Percentiles rank a stretch among this genome's conserved stretches.
Evolutionary conservation across 37 sponge, comb jelly and placozoan species (phyloP).

Genomic region (Chondrosia reniformis): DNA sequence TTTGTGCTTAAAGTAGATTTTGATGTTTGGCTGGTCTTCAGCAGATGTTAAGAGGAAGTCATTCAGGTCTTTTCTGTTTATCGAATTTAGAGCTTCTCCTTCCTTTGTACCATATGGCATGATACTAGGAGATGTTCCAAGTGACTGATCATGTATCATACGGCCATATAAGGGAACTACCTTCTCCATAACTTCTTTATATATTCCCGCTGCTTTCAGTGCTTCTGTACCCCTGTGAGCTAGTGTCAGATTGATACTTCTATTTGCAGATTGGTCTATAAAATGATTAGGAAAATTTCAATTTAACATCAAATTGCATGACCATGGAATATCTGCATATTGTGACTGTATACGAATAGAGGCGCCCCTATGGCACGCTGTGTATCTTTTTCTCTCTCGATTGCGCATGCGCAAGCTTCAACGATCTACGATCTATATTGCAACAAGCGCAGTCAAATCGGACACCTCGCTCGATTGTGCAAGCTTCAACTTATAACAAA

Average conservation of each 20-base stretch:
- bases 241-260: constrained; percentile 86
- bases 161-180: constrained; percentile 79
- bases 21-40: constrained; percentile 37
- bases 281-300: not conserved
- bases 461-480: too few relatives aligned
- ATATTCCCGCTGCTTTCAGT: constrained; percentile 54
- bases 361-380: too few relatives aligned
- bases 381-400: too few relatives aligned
- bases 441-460: too few relatives aligned
- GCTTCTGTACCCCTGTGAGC: constrained; percentile 72
- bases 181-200: constrained; percentile 44
- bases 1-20: constrained; percentile 58
- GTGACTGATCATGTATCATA: constrained; percentile 68
- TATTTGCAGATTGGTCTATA: not conserved
- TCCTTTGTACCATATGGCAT: constrained; percentile 43
- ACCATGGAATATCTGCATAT: too few relatives aligned
- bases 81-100: constrained; percentile 63
- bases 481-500: too few relatives aligned
- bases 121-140: constrained; percentile 44
- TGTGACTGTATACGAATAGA: too few relatives aligned
- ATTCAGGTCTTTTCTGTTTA: constrained; percentile 62
- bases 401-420: too few relatives aligned
- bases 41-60: constrained; percentile 53
- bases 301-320: too few relatives aligned
- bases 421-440: too few relatives aligned